Percentiles rank a stretch among this genome's conserved stretches.
Evolutionary conservation across 2,113 vertebrate species (phyloP).

Genomic region (Eira barbara): DNA sequence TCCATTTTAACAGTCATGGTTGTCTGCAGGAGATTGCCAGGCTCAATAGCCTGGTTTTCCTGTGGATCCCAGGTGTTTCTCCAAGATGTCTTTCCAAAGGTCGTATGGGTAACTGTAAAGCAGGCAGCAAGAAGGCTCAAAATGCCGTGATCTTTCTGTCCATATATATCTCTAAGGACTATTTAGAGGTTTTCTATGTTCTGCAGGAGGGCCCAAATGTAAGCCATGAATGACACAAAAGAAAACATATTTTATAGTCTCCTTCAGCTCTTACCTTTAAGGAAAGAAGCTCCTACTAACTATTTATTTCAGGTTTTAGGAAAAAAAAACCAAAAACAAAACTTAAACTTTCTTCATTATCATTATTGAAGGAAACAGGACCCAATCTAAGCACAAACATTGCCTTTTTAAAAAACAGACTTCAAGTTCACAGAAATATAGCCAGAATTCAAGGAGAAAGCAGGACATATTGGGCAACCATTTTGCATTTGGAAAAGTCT

Average conservation of each 20-base stretch:
- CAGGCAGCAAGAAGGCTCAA: not conserved
- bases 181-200: not conserved
- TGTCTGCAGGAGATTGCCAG: not conserved
- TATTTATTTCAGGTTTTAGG: not conserved
- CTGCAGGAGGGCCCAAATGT: not conserved
- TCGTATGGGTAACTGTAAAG: not conserved
- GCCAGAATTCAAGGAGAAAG: not conserved
- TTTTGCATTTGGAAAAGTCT: not conserved
- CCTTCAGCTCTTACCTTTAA: not conserved
- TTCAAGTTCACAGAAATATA: not conserved
- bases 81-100: not conserved
- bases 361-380: not conserved
- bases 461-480: not conserved
- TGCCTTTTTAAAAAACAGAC: not conserved
- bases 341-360: not conserved
- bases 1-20: not conserved
- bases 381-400: not conserved
- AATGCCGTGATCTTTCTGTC: constrained; percentile 34
- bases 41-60: not conserved
- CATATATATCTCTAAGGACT: not conserved
- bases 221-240: not conserved
- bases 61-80: not conserved
- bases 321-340: not conserved
- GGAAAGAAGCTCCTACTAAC: not conserved
- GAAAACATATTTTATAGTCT: constrained; percentile 3